These are phyloP conservation scores for Pardosa pseudoannulata DNA, from an alignment of 2,888 invertebrate species.

Conservation along the genomic window DNA sequence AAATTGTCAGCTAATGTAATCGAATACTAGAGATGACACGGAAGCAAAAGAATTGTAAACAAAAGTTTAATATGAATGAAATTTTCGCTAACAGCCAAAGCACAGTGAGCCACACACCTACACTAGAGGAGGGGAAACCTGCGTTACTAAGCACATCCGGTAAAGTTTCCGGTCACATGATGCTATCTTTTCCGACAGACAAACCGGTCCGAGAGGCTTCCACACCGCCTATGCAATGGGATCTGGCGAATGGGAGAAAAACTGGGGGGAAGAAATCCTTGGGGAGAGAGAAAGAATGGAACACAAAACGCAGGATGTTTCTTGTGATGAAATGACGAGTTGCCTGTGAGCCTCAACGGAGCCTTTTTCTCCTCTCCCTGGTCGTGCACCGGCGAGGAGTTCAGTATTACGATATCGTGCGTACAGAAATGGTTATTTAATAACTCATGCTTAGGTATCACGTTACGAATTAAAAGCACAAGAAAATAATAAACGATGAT, in stretches of 20 bases:
- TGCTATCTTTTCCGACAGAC: slow-evolving; percentile 59
- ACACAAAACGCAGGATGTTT: slow-evolving; percentile 66
- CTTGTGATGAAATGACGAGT: slow-evolving; percentile 29
- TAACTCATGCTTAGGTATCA: too few species aligned
- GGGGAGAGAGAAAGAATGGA: slow-evolving; percentile 5
- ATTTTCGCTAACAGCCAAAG: slow-evolving; percentile 15
- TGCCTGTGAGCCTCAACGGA: not conserved
- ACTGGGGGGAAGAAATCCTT: slow-evolving; percentile 1
- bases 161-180: slow-evolving; percentile 73
- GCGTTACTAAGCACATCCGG: slow-evolving; percentile 71
- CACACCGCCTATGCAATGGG: slow-evolving; percentile 27
- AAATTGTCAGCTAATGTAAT: not conserved
- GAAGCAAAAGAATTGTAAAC: slow-evolving; percentile 41
- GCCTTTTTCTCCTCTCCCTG: not conserved
- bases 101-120: slow-evolving; percentile 45
- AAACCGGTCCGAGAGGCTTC: slow-evolving; percentile 52
- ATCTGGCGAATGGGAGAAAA: slow-evolving; percentile 32
- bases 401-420: not conserved
- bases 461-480: too few species aligned
- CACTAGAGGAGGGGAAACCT: slow-evolving; percentile 59
- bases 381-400: not conserved
- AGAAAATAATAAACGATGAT: too few species aligned
- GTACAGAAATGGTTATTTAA: too few species aligned
- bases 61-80: slow-evolving; percentile 43
- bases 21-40: not conserved